Evolutionary conservation across 2,888 invertebrate genomes (phyloP).

Genomic region (Campopleginae sp.): DNA sequence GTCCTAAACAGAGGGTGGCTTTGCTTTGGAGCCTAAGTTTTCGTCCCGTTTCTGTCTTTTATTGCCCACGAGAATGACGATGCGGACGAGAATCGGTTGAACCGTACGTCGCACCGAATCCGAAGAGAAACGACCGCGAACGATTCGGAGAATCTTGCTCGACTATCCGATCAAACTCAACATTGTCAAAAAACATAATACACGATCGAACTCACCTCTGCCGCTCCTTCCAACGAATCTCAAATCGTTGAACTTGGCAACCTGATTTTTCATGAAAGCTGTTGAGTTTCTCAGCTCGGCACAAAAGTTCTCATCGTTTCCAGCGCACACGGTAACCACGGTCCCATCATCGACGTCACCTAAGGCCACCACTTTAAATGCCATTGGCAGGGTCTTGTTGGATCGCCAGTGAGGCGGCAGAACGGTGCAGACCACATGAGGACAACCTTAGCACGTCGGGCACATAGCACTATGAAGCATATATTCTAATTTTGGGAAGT

Average conservation of each 20-base stretch:
- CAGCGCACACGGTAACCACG: conserved; percentile 95
- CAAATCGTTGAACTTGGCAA: conserved; percentile 98
- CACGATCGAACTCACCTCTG: conserved; percentile 89
- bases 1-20: conserved; percentile 32
- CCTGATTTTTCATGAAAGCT: conserved; percentile 98
- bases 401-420: conserved; percentile 98
- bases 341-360: conserved; percentile 98
- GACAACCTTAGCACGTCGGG: conserved; percentile 73
- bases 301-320: conserved; percentile 98
- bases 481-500: conserved; percentile 55
- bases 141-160: conserved; percentile 74
- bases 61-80: conserved; percentile 71
- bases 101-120: conserved; percentile 72
- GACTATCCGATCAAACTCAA: conserved; percentile 63
- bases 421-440: conserved; percentile 90
- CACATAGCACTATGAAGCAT: conserved; percentile 52
- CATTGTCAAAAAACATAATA: not conserved
- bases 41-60: conserved; percentile 67
- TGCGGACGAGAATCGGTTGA: conserved; percentile 77
- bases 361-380: conserved; percentile 97
- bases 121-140: conserved; percentile 70
- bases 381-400: conserved; percentile 98
- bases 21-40: conserved; percentile 46
- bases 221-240: conserved; percentile 98
- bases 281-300: conserved; percentile 97